Evolutionary conservation across 2,888 invertebrate species (phyloP), one percentile per base, ranked within the genome.

Genomic region (Leucophenga montana): DNA sequence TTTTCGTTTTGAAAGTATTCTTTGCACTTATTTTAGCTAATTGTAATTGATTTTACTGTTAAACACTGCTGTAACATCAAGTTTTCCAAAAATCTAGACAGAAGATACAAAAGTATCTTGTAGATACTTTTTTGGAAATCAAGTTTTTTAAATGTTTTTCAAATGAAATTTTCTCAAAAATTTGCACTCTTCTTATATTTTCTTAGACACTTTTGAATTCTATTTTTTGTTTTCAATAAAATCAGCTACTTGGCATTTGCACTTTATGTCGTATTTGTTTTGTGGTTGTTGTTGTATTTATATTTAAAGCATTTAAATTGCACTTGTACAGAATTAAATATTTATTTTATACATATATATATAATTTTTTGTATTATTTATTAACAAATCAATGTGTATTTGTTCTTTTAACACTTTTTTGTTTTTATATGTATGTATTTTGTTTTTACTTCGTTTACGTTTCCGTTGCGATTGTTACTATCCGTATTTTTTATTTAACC

Each of bases 191-290:
- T 27, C 27, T 4, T 27, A 5, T 39, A 39, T 39, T 39, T 39
- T 39, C 9, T 39, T 39, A 39, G 39, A 39, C 39, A 39, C 39
- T 39, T 39, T 22, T 1, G 11, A 22, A 22, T 56, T 13, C 14
- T 20, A 3, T 57, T 57, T 22, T 2, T 27, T 22, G 16, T 13
- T 61, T 61, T 39, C n/a, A 18, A 13, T 48, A 68, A 68, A 66
- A 79, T 77, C 80, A 78, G 74, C 75, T 75, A 76, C 78, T 73
- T 76, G 72, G 77, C 73, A 72, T 79, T 77, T 78, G 73, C 77
- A 79, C 78, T 77, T 72, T 77, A 71, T 76, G 72, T 76, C 48
- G 48, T 69, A 65, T 71, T 70, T 75, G 68, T 75, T 39, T 39
- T 71, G 61, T 71, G 68, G 59, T 61, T 64, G 11, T 57, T 46